phyloP scores from a whole-genome alignment of 2,113 vertebrate genomes.

The Erinaceus europaeus region DNA sequence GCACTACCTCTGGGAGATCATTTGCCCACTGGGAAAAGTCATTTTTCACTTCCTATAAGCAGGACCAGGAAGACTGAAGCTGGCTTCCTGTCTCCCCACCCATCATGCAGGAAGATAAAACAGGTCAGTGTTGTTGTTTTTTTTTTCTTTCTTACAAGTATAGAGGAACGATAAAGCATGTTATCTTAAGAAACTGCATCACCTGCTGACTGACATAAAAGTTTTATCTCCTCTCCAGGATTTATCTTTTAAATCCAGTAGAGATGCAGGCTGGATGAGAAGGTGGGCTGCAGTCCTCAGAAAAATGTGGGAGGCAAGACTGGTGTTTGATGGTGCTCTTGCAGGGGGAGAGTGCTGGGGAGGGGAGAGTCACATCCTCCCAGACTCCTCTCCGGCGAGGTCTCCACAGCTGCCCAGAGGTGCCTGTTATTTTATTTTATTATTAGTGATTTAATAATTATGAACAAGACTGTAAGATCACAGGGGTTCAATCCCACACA shows the following conservation, averaged over 20 bases:
- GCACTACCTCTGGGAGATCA: neutral
- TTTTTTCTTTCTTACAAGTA: conserved; percentile 1
- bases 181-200: neutral
- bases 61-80: neutral
- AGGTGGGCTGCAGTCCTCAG: no score
- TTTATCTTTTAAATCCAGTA: neutral
- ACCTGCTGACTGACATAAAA: neutral
- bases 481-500: no score
- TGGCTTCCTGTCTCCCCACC: neutral
- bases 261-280: neutral
- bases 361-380: neutral
- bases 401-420: no score
- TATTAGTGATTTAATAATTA: no score
- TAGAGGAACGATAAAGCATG: conserved; percentile 6
- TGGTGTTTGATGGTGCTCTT: neutral
- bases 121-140: neutral
- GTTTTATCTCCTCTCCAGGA: neutral
- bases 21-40: neutral
- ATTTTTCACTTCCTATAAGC: neutral
- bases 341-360: neutral
- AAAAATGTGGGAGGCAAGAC: neutral
- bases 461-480: no score
- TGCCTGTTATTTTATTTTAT: no score
- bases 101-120: neutral
- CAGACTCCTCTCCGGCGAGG: no score